phyloP scores from a whole-genome alignment of 2,113 vertebrate species.

The Epinephelus moara region DNA sequence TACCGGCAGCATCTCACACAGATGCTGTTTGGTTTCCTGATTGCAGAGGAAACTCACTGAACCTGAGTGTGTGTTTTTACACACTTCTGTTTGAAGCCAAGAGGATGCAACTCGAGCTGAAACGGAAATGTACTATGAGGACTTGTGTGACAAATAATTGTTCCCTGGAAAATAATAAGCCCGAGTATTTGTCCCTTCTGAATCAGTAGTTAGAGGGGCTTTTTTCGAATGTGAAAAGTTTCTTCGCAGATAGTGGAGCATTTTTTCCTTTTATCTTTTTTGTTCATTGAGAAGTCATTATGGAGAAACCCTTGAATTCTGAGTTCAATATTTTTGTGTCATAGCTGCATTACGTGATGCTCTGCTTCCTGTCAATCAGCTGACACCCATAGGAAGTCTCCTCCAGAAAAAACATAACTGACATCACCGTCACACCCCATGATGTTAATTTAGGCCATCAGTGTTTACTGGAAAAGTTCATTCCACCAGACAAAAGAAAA shows the following conservation, averaged over 20 bases:
- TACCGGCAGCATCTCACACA: background rate
- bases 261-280: background rate
- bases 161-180: background rate
- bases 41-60: conserved; percentile 34
- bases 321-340: background rate
- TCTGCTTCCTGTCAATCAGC: conserved; percentile 21
- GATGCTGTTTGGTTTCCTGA: conserved; percentile 34
- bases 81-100: background rate
- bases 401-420: conserved; percentile 9
- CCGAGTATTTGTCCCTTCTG: background rate
- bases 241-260: background rate
- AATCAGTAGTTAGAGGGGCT: background rate
- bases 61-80: background rate
- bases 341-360: background rate
- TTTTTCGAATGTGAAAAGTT: background rate
- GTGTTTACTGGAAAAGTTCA: background rate
- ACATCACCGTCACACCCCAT: background rate
- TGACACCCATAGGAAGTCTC: conserved; percentile 33
- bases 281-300: background rate
- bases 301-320: background rate
- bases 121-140: background rate
- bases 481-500: background rate
- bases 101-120: background rate
- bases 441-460: background rate
- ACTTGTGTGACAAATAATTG: background rate